A percentile compares a stretch with the other conserved stretches of the same genome.
Evolutionary conservation across 53 echinoderm and acorn worm genomes (phyloP).

Genomic region (Pentamera pediparva): DNA sequence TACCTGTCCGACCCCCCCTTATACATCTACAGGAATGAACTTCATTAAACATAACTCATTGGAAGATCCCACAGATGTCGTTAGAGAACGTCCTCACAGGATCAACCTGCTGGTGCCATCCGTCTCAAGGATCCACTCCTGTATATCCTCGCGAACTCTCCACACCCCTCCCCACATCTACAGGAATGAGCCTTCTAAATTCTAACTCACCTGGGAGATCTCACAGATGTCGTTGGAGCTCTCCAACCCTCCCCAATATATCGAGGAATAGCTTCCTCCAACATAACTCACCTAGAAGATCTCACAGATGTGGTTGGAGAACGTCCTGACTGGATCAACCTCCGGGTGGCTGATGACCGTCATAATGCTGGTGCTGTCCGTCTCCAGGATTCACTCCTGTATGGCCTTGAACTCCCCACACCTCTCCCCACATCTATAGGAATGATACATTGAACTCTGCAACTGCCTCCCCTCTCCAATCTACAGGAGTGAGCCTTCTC

Average conservation of each 20-base stretch:
- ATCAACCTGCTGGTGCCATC: slow-evolving; percentile 84
- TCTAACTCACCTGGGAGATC: not conserved
- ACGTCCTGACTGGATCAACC: slow-evolving; percentile 87
- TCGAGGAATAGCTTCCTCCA: too few relatives aligned
- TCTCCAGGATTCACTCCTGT: slow-evolving; percentile 93
- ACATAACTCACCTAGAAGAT: slow-evolving; percentile 77
- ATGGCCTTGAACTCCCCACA: slow-evolving; percentile 96
- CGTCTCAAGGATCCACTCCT: slow-evolving; percentile 93
- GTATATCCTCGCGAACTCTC: slow-evolving; percentile 88
- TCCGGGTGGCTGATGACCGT: slow-evolving; percentile 89
- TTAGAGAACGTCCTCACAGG: slow-evolving; percentile 91
- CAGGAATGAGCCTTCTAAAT: too few relatives aligned
- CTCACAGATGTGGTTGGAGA: slow-evolving; percentile 97
- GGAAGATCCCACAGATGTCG: slow-evolving; percentile 97
- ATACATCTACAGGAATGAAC: not conserved
- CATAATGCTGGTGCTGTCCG: slow-evolving; percentile 89
- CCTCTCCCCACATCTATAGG: too few relatives aligned
- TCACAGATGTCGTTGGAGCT: not conserved
- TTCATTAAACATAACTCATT: slow-evolving; percentile 45
- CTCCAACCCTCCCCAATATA: not conserved
- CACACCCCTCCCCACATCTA: too few relatives aligned
- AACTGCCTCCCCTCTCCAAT: not conserved
- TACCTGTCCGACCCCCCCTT: not conserved
- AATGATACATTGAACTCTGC: too few relatives aligned
- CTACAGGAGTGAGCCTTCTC: too few relatives aligned